Percentiles rank a stretch among this genome's conserved stretches.
Evolutionary conservation across 2,888 invertebrate species (phyloP).

Genomic region (Synergus laeviventris): DNA sequence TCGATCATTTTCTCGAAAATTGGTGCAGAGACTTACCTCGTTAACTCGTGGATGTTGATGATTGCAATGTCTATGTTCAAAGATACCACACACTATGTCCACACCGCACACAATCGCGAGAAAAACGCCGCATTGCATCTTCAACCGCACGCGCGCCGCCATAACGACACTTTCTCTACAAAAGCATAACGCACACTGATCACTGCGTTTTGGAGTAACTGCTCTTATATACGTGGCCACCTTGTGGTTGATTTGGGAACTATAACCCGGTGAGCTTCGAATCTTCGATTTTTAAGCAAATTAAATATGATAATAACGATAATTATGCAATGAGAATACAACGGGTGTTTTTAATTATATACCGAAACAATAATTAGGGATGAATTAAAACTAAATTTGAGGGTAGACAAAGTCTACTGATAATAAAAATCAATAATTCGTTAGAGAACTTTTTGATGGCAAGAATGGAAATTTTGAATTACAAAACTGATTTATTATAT

Average conservation of each 20-base stretch:
- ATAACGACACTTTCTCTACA: slow-evolving; percentile 67
- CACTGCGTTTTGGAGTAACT: slow-evolving; percentile 60
- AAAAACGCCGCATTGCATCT: slow-evolving; percentile 70
- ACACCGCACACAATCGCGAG: slow-evolving; percentile 66
- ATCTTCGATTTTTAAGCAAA: neutral
- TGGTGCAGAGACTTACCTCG: slow-evolving; percentile 78
- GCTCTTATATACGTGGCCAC: slow-evolving; percentile 64
- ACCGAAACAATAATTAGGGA: neutral
- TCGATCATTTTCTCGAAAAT: slow-evolving; percentile 15
- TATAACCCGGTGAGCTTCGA: slow-evolving; percentile 35
- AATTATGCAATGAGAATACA: neutral
- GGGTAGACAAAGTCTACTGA: neutral
- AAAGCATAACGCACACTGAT: slow-evolving; percentile 73
- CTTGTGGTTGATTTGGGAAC: slow-evolving; percentile 47
- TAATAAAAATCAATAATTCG: neutral
- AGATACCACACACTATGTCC: slow-evolving; percentile 68
- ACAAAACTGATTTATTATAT: neutral
- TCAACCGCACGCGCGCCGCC: slow-evolving; percentile 73
- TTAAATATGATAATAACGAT: neutral
- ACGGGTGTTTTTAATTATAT: neutral
- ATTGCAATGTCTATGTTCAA: slow-evolving; percentile 77
- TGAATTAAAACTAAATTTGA: neutral
- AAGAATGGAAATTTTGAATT: neutral
- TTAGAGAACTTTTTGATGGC: neutral
- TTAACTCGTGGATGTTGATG: slow-evolving; percentile 83